Evolutionary conservation across 2,113 vertebrate species (phyloP).

Genomic region (Perca fluviatilis): DNA sequence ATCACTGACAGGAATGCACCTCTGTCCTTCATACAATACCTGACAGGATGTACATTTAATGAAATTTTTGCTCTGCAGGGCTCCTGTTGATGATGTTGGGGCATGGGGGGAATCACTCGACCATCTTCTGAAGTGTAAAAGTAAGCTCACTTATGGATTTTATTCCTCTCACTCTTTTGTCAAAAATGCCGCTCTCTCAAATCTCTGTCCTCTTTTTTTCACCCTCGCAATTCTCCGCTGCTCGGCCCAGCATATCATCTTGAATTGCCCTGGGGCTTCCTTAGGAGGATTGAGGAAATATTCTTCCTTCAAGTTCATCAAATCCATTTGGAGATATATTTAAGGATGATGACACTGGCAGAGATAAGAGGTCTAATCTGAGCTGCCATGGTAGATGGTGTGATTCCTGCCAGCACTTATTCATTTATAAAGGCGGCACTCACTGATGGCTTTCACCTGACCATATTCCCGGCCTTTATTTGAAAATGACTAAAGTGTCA

Average conservation of each 20-base stretch:
- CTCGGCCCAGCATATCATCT: slow-evolving; percentile 5
- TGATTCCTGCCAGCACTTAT: slow-evolving; percentile 47
- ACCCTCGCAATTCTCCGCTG: not conserved
- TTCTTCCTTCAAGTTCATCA: slow-evolving; percentile 60
- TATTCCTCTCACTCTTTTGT: slow-evolving; percentile 16
- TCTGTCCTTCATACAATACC: not conserved
- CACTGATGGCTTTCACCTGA: slow-evolving; percentile 50
- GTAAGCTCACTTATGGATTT: slow-evolving; percentile 41
- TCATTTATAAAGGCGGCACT: slow-evolving; percentile 54
- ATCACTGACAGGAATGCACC: not conserved
- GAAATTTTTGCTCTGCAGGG: slow-evolving; percentile 50
- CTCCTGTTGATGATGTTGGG: slow-evolving; percentile 48
- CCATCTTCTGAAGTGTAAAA: slow-evolving; percentile 69
- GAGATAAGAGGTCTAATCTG: slow-evolving; percentile 62
- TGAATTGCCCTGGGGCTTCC: slow-evolving; percentile 26
- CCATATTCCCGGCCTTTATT: slow-evolving; percentile 35
- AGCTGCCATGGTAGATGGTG: slow-evolving; percentile 54
- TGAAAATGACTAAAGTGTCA: slow-evolving; percentile 57
- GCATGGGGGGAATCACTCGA: slow-evolving; percentile 65
- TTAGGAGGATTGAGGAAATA: slow-evolving; percentile 23
- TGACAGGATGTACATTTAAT: not conserved
- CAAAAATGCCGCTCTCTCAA: slow-evolving; percentile 10
- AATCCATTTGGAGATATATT: slow-evolving; percentile 65
- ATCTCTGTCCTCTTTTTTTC: not conserved
- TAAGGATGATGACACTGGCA: slow-evolving; percentile 35